A percentile compares a stretch with the other conserved stretches of the same genome.
Conservation (phyloP, 2,888 invertebrate genomes). For the Cyrtodaria siliqua region DNA sequence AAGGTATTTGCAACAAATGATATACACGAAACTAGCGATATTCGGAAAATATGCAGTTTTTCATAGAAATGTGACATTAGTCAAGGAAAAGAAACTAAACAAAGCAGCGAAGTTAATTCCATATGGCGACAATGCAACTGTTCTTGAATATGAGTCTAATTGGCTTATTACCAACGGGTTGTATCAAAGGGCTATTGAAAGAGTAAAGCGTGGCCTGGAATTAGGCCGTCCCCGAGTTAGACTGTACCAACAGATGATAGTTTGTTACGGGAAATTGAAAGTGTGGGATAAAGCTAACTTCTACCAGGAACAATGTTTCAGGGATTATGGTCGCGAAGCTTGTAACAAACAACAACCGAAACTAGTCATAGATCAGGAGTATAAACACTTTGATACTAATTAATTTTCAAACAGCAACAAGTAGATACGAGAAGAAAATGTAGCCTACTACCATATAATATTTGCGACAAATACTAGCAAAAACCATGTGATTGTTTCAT, state of each 20-base stretch:
- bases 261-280: conserved; percentile 47
- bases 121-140: conserved; percentile 43
- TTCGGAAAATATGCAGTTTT: conserved; percentile 42
- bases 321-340: conserved; percentile 29
- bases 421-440: too few relatives aligned
- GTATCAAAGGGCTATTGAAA: conserved; percentile 48
- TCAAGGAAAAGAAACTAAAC: conserved; percentile 1
- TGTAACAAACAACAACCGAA: conserved; percentile 58
- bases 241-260: conserved; percentile 54
- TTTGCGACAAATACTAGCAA: too few relatives aligned
- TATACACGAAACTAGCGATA: conserved; percentile 24
- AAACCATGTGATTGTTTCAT: too few relatives aligned
- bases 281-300: conserved; percentile 28
- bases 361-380: conserved; percentile 51
- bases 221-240: conserved; percentile 49
- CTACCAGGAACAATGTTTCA: conserved; percentile 51
- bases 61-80: conserved; percentile 14
- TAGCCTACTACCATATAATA: too few relatives aligned
- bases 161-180: conserved; percentile 63
- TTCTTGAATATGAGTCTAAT: conserved; percentile 66
- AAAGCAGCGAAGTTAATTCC: conserved; percentile 12
- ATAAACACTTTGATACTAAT: conserved; percentile 17
- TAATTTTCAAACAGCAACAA: too few relatives aligned
- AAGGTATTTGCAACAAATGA: conserved; percentile 10
- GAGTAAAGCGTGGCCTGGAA: conserved; percentile 40